These are phyloP conservation scores for Heliothis virescens DNA, from an alignment of 1,140 invertebrate genomes.

Conservation along the genomic window DNA sequence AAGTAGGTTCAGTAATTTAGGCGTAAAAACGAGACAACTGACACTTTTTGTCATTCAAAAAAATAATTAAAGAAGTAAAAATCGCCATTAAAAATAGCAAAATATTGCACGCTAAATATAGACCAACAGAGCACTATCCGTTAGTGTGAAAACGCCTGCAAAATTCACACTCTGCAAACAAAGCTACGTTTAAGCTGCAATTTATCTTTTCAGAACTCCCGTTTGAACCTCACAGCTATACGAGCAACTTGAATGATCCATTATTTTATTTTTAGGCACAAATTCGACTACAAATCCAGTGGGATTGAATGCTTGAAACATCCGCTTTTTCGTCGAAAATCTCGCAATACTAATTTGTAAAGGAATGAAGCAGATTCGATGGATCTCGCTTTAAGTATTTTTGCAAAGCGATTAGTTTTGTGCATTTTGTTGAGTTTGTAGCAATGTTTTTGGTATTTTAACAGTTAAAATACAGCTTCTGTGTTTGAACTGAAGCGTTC, in stretches of 20 bases:
- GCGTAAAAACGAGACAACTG: too few relatives aligned
- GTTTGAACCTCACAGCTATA: not conserved
- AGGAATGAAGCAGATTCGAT: slow-evolving; percentile 4
- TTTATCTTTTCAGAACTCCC: not conserved
- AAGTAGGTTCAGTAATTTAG: too few relatives aligned
- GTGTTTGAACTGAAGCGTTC: too few relatives aligned
- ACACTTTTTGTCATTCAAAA: too few relatives aligned
- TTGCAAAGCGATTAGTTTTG: not conserved
- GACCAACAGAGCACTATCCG: too few relatives aligned
- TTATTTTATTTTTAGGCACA: slow-evolving; percentile 34
- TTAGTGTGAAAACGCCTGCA: too few relatives aligned
- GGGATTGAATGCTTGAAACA: slow-evolving; percentile 1
- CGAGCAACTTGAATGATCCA: slow-evolving; percentile 15
- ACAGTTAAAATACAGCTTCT: too few relatives aligned
- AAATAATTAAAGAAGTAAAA: too few relatives aligned
- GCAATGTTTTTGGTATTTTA: too few relatives aligned
- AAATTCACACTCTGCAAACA: not conserved
- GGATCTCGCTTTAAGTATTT: not conserved
- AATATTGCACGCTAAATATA: too few relatives aligned
- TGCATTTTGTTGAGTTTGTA: too few relatives aligned
- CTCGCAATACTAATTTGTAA: slow-evolving; percentile 14
- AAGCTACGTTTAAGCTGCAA: not conserved
- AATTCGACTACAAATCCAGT: not conserved
- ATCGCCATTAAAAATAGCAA: too few relatives aligned
- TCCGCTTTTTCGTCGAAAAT: not conserved